Base-by-base conservation (phyloP, 2,797 vertebrate species). In the Cheirogaleus major region DNA sequence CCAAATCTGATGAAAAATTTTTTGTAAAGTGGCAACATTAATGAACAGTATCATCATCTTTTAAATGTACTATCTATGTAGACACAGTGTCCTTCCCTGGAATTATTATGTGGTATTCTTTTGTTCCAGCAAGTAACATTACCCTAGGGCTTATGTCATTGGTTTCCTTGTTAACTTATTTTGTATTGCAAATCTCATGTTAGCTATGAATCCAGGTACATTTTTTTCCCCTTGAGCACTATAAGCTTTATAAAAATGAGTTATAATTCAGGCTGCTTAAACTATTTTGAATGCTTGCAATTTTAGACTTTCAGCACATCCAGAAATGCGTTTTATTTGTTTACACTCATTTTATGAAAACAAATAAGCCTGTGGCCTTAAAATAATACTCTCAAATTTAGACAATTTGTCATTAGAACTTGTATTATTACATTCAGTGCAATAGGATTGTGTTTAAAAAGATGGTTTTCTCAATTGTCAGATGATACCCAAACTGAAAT, bases 181-280 rank as follows among this genome's bases (percentile, higher is more conserved):
- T 97, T 95, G 32, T 91, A 85, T 91, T 70, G 61, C 57, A 97
- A 94, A 95, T 93, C 32, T 97, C 85, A 55, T n/a, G 70, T 67
- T 92, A 86, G 23, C 35, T 96, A 23, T 2, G 50, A 90, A 8
- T 95, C 4, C 23, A 17, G 0, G 0, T 81, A 80, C 23, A 55
- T 85, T 92, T 89, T 92, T 80, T 18, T 0, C 30, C 38, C 61
- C 50, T 79, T 83, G 87, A 91, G 85, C 81, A 84, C 15, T 85
- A 25, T 72, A 38, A 76, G 6, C 0, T 59, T 93, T 43, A 67
- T 76, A 82, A 89, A 57, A 72, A 81, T 30, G 0, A 87, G 45
- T 83, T 95, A 48, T 30, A 95, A 78, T 91, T 95, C 61, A 88
- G 4, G 59, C 55, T 2, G 43, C 80, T 95, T 97, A 32, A 59